Evolutionary conservation across 2,888 invertebrate genomes (phyloP).

Genomic region (Helicoverpa assulta): DNA sequence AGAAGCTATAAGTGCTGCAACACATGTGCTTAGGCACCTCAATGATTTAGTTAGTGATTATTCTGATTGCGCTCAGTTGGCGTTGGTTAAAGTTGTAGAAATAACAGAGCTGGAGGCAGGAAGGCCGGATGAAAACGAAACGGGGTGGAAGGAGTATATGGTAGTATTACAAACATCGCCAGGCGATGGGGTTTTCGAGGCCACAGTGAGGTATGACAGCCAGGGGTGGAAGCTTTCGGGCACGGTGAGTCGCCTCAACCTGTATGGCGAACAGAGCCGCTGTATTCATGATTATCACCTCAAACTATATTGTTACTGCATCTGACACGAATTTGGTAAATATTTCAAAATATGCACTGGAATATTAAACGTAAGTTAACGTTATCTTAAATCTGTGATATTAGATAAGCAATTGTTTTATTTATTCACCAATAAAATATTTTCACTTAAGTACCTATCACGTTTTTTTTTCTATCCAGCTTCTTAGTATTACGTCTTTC

Average conservation of each 20-base stretch:
- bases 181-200: slow-evolving; percentile 94
- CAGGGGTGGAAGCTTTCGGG: slow-evolving; percentile 90
- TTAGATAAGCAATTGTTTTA: neutral
- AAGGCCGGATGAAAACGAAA: slow-evolving; percentile 61
- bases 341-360: no score
- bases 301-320: slow-evolving; percentile 94
- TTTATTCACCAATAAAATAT: neutral
- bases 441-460: neutral
- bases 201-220: slow-evolving; percentile 90
- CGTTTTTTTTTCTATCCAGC: neutral
- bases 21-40: slow-evolving; percentile 89
- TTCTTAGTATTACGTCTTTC: no score
- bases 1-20: slow-evolving; percentile 90
- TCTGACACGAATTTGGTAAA: neutral
- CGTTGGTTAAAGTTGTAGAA: neutral
- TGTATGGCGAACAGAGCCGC: slow-evolving; percentile 94
- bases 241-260: slow-evolving; percentile 93
- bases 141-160: slow-evolving; percentile 90
- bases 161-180: slow-evolving; percentile 92
- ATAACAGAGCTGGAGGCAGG: neutral
- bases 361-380: neutral
- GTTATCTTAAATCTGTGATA: slow-evolving; percentile 9
- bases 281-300: slow-evolving; percentile 93
- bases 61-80: neutral
- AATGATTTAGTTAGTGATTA: neutral